phyloP scores from a whole-genome alignment of 1,140 invertebrate species.

The Achatina immaculata region DNA sequence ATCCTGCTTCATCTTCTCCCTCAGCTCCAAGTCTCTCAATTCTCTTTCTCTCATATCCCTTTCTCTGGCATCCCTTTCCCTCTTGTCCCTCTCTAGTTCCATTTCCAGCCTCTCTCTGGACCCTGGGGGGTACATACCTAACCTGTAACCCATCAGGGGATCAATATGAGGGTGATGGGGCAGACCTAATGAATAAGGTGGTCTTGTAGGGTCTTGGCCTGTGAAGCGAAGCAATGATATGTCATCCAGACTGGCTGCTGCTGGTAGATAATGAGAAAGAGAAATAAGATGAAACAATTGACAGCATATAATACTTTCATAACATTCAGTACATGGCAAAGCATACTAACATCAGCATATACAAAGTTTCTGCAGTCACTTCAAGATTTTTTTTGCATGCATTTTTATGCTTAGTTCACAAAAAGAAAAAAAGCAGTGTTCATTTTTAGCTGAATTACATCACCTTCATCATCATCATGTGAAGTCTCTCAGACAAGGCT shows the following conservation, averaged over 20 bases:
- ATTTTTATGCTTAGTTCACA: too few relatives aligned
- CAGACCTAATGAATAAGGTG: slow-evolving; percentile 47
- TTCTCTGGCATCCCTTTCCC: slow-evolving; percentile 82
- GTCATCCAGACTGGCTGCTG: slow-evolving; percentile 15
- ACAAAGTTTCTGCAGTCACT: too few relatives aligned
- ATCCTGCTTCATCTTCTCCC: slow-evolving; percentile 72
- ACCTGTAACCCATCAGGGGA: slow-evolving; percentile 73
- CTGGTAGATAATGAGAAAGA: neutral
- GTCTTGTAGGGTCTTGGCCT: slow-evolving; percentile 56
- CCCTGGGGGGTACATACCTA: slow-evolving; percentile 72
- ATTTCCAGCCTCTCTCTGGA: slow-evolving; percentile 83
- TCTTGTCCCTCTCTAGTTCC: slow-evolving; percentile 85
- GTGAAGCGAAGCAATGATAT: slow-evolving; percentile 25
- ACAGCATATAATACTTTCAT: neutral
- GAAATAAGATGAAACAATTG: neutral
- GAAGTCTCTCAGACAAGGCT: too few relatives aligned
- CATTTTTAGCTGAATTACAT: too few relatives aligned
- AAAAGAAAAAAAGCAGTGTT: too few relatives aligned
- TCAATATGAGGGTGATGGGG: slow-evolving; percentile 75
- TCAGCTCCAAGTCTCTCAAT: slow-evolving; percentile 83
- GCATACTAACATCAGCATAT: too few relatives aligned
- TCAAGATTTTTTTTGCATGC: too few relatives aligned
- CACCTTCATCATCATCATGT: too few relatives aligned
- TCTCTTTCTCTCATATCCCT: slow-evolving; percentile 86
- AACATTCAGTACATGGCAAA: too few relatives aligned